Percentiles rank a stretch among this genome's conserved stretches.
Conservation (phyloP, 2,797 vertebrate species). For the Helarctos malayanus region DNA sequence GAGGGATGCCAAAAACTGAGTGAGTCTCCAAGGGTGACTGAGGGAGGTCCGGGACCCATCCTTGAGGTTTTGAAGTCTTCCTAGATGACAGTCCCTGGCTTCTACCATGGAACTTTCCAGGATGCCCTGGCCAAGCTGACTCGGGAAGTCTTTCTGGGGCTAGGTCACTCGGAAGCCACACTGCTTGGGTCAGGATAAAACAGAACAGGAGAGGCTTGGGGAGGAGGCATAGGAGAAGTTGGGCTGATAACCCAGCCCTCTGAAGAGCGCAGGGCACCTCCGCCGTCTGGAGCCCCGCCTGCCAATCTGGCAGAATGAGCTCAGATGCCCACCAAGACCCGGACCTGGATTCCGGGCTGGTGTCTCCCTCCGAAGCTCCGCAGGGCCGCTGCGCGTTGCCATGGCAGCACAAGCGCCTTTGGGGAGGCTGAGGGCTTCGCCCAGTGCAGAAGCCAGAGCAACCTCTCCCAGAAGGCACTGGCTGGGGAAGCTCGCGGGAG, state of each 20-base stretch:
- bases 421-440: not conserved
- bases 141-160: not conserved
- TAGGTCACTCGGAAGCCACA: not conserved
- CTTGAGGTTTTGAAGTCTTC: not conserved
- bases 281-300: not conserved
- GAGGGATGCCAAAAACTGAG: not conserved
- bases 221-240: not conserved
- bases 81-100: not conserved
- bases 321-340: not conserved
- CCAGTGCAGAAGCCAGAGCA: not conserved
- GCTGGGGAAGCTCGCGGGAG: not conserved
- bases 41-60: not conserved
- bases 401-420: not conserved
- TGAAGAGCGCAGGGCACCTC: not conserved
- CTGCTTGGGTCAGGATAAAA: not conserved
- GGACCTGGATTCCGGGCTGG: not conserved
- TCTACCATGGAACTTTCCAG: not conserved
- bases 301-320: not conserved
- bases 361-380: not conserved
- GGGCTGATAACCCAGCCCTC: not conserved
- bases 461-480: conserved; percentile 29
- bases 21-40: not conserved
- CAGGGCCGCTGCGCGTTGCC: not conserved
- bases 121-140: not conserved
- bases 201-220: not conserved